Base-by-base conservation (phyloP, 2,113 vertebrate genomes). In the Istiophorus platypterus region DNA sequence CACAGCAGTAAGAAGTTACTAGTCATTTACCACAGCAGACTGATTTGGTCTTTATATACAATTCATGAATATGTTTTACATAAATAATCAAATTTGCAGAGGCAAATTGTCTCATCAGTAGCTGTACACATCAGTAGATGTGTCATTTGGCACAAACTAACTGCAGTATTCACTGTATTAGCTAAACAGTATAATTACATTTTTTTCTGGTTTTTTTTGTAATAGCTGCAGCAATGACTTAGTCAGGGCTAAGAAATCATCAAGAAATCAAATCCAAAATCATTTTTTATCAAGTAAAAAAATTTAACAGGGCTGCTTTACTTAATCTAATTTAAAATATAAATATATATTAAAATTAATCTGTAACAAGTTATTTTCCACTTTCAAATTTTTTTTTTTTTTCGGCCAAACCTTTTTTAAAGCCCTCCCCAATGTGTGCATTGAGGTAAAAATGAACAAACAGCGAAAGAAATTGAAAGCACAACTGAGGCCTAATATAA, bases 401-500 rank as follows among this genome's bases (percentile, higher is more conserved):
- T n/a, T n/a, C n/a, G n/a, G 7, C 39, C 18, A 42, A 13, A n/a
- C 20, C 51, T n/a, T 49, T 75, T 54, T 37, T 8, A 27, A 34
- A 57, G 29, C 31, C 49, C 37, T 12, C 65, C 20, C 11, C 61
- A 37, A 57, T 61, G 45, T 27, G 73, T 76, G 76, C 61, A 61
- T 51, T 71, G 58, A 84, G 51, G 49, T 8, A 45, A 56, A 82
- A 81, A 57, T 34, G 34, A 49, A 37, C 18, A 71, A 66, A 73
- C 20, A 22, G 31, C 70, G 54, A 78, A 66, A 74, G 77, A 49
- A 65, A 85, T 42, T 66, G 54, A 77, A 68, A 82, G 49, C 41
- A 42, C 52, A 9, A 42, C 73, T 37, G 54, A 69, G 47, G 34
- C 20, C 26, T 73, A 64, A 77, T 78, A 64, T 63, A 62, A 58